These are phyloP conservation scores for Nematostella vectensis DNA, from an alignment of 92 coral and sea anemone genomes.

Conservation along the genomic window DNA sequence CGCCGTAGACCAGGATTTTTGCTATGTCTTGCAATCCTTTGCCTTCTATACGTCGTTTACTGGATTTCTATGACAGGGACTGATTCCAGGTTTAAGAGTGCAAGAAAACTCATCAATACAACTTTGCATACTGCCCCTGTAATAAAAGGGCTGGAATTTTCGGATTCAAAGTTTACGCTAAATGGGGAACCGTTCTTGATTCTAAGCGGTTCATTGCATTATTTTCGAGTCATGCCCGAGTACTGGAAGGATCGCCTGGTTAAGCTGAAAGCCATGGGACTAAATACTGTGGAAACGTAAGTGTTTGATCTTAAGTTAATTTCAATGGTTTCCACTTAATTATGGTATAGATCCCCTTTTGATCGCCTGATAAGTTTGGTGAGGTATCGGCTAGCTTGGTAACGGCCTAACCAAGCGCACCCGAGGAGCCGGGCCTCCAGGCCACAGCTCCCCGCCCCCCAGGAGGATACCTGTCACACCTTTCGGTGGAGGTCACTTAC, in stretches of 20 bases:
- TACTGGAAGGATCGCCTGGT: slow-evolving; percentile 76
- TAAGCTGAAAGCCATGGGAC: slow-evolving; percentile 78
- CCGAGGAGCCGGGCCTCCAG: no score
- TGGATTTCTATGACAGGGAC: background rate
- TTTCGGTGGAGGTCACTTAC: no score
- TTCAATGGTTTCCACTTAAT: no score
- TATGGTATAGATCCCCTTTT: no score
- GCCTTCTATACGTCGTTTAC: background rate
- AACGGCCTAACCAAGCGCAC: no score
- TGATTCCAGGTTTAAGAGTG: background rate
- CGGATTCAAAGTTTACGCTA: slow-evolving; percentile 28
- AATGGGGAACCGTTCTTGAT: slow-evolving; percentile 56
- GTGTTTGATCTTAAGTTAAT: slow-evolving; percentile 3
- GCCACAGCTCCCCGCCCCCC: no score
- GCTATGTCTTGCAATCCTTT: background rate
- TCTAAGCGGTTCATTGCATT: slow-evolving; percentile 70
- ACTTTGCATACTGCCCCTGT: background rate
- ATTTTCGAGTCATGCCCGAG: slow-evolving; percentile 73
- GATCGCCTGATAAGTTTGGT: no score
- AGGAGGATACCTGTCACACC: no score
- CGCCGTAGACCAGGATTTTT: background rate
- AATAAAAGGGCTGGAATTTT: background rate
- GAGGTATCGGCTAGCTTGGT: no score
- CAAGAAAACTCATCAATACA: no score
- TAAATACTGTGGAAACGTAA: slow-evolving; percentile 89